These are phyloP conservation scores for Zonitis immaculata DNA, from an alignment of 2,888 invertebrate species.

Conservation along the genomic window DNA sequence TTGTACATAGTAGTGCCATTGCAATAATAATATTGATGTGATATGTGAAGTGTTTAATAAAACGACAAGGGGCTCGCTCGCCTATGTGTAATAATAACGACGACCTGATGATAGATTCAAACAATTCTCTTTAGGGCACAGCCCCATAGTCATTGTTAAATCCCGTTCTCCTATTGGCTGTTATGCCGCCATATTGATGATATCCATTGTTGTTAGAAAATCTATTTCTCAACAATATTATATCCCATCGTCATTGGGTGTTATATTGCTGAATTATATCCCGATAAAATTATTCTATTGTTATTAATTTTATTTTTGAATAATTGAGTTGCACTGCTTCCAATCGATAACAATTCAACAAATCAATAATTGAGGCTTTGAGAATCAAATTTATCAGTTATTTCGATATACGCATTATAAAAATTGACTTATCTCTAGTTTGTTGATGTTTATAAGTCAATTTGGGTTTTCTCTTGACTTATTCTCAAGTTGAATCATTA, in stretches of 20 bases:
- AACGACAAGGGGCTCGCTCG: conserved; percentile 27
- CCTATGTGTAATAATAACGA: background rate
- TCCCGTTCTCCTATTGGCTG: conserved; percentile 37
- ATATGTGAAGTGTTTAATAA: conserved; percentile 43
- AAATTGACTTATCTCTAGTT: no score
- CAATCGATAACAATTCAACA: no score
- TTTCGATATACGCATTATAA: no score
- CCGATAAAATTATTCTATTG: background rate
- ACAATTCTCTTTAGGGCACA: conserved; percentile 20
- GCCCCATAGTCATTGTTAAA: conserved; percentile 26
- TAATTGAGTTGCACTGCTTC: no score
- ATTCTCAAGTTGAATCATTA: background rate
- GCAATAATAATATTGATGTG: conserved; percentile 45
- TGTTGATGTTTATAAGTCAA: background rate
- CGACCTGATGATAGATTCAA: conserved; percentile 6
- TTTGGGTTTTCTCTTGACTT: background rate
- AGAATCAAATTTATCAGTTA: no score
- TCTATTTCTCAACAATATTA: conserved; percentile 1
- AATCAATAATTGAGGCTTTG: no score
- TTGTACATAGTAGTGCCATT: conserved; percentile 35
- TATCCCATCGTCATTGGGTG: conserved; percentile 1
- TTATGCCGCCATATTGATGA: conserved; percentile 41
- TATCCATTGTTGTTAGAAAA: conserved; percentile 15
- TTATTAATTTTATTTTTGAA: background rate
- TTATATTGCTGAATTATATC: background rate